phyloP scores from a whole-genome alignment of 2,113 vertebrate species.

The Alces alces region DNA sequence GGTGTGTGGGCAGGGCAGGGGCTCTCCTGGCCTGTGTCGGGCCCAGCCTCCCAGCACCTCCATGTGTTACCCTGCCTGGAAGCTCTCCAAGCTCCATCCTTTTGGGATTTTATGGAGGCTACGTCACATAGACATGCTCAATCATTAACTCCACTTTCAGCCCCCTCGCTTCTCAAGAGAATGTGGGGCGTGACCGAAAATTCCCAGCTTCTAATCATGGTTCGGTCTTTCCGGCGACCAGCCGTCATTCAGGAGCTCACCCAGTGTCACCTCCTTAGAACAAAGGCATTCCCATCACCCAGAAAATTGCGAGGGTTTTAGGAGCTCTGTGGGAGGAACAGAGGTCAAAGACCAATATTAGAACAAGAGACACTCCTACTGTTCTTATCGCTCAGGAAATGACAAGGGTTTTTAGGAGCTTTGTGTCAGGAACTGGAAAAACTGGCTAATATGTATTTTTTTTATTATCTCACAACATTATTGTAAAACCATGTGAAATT shows the following conservation, averaged over 20 bases:
- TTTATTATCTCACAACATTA: not conserved
- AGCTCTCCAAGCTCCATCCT: not conserved
- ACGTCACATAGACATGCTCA: not conserved
- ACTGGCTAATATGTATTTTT: not conserved
- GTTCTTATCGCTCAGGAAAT: not conserved
- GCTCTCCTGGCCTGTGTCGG: too few species aligned
- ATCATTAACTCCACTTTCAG: not conserved
- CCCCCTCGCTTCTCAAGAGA: not conserved
- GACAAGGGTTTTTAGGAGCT: not conserved
- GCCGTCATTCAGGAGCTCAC: not conserved
- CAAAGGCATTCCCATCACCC: not conserved
- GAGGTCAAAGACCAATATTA: not conserved
- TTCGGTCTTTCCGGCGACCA: not conserved
- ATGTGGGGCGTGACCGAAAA: not conserved
- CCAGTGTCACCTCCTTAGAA: not conserved
- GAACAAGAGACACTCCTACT: not conserved
- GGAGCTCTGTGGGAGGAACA: not conserved
- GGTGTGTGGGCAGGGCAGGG: not conserved
- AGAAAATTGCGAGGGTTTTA: not conserved
- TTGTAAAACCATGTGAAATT: not conserved
- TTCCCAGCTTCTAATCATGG: not conserved
- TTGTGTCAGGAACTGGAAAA: not conserved
- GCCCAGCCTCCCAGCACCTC: too few species aligned
- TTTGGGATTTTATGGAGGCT: not conserved
- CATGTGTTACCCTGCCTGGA: not conserved